phyloP scores from a whole-genome alignment of 2,797 vertebrate genomes.

The Lacerta bilineata region DNA sequence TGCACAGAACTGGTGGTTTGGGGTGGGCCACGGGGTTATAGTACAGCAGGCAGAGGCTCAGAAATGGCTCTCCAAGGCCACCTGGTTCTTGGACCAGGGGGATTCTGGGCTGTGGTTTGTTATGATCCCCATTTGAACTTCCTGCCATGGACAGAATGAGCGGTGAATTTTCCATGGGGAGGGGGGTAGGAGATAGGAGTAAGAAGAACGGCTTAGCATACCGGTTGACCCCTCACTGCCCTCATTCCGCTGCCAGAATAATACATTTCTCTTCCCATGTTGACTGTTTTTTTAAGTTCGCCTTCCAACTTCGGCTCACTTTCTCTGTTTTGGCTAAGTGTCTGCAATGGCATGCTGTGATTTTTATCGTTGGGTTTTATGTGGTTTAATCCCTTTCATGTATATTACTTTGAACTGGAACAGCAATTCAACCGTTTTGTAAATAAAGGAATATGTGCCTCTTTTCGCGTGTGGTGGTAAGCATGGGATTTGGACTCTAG shows the following conservation, averaged over 20 bases:
- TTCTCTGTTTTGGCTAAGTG: not conserved
- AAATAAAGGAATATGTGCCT: not conserved
- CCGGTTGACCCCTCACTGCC: too few species aligned
- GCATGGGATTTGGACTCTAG: conserved; percentile 7
- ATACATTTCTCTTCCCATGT: too few species aligned
- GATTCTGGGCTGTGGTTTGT: not conserved
- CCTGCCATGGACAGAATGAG: not conserved
- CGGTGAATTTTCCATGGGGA: not conserved
- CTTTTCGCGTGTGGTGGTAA: not conserved
- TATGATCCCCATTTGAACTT: not conserved
- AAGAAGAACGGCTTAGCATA: too few species aligned
- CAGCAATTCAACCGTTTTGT: not conserved
- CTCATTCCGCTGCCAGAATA: too few species aligned
- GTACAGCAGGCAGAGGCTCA: not conserved
- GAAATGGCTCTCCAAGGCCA: not conserved
- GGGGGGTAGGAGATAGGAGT: not conserved
- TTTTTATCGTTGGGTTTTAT: not conserved
- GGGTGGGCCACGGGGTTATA: not conserved
- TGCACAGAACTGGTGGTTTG: not conserved
- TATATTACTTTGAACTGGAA: not conserved
- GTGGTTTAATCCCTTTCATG: not conserved
- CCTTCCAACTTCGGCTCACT: too few species aligned
- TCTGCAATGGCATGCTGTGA: not conserved
- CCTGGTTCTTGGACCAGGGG: not conserved
- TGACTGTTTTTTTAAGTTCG: too few species aligned